Percentiles rank a stretch among this genome's conserved stretches.
These are phyloP conservation scores for Mamestra configurata DNA, from an alignment of 1,140 invertebrate genomes.

Conservation along the genomic window DNA sequence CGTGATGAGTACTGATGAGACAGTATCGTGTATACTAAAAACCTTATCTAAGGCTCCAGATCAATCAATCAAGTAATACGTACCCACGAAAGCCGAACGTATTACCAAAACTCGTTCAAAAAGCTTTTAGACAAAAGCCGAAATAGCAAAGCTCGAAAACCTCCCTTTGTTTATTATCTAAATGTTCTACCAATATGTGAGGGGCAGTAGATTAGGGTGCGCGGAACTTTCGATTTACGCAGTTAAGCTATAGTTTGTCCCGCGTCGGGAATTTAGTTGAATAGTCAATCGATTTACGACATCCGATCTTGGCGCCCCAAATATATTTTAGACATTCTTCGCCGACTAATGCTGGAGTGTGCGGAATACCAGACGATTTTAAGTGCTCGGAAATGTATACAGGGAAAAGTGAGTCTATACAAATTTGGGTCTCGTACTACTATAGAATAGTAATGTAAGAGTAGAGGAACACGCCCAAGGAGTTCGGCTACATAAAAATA, in stretches of 20 bases:
- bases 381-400: slow-evolving; percentile 25
- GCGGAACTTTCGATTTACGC: slow-evolving; percentile 50
- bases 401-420: slow-evolving; percentile 11
- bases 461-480: not conserved
- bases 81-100: slow-evolving; percentile 1
- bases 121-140: slow-evolving; percentile 32
- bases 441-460: slow-evolving; percentile 27
- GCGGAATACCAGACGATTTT: slow-evolving; percentile 13
- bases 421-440: slow-evolving; percentile 25
- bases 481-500: slow-evolving; percentile 31
- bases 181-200: slow-evolving; percentile 46
- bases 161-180: slow-evolving; percentile 49
- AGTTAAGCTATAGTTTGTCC: slow-evolving; percentile 45
- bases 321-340: slow-evolving; percentile 43
- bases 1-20: not conserved
- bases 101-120: slow-evolving; percentile 40
- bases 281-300: slow-evolving; percentile 48
- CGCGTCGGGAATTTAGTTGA: slow-evolving; percentile 41
- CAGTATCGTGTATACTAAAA: too few relatives aligned
- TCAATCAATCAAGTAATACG: slow-evolving; percentile 12
- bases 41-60: not conserved
- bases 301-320: slow-evolving; percentile 33
- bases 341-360: slow-evolving; percentile 22
- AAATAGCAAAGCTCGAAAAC: slow-evolving; percentile 37
- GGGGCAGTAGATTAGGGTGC: slow-evolving; percentile 42